Evolutionary conservation across 2,797 vertebrate species (phyloP).

Genomic region (Sebastes minor): DNA sequence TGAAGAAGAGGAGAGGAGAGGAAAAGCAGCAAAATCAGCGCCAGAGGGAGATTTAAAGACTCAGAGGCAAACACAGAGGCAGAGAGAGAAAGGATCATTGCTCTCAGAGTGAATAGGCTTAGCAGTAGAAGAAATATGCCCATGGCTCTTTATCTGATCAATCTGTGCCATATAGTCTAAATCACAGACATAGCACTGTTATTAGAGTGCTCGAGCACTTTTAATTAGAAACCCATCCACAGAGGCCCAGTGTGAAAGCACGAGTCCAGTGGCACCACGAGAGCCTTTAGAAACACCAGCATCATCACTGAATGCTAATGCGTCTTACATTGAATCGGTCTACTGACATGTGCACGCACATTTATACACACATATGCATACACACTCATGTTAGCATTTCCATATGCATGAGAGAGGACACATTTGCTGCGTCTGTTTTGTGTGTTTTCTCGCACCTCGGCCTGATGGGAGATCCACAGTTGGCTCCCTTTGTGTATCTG

Average conservation of each 20-base stretch:
- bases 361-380: constrained; percentile 10
- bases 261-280: constrained; percentile 31
- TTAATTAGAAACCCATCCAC: constrained; percentile 75
- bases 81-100: constrained; percentile 37
- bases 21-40: not conserved
- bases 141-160: constrained; percentile 73
- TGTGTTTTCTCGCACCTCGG: constrained; percentile 59
- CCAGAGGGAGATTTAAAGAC: constrained; percentile 27
- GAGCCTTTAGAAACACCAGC: constrained; percentile 55
- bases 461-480: constrained; percentile 64
- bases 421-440: constrained; percentile 63
- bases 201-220: constrained; percentile 60
- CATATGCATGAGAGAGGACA: constrained; percentile 73
- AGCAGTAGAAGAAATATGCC: constrained; percentile 65
- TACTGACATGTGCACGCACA: constrained; percentile 25
- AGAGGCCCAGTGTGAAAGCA: constrained; percentile 44
- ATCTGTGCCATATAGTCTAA: constrained; percentile 57
- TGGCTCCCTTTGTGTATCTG: constrained; percentile 58
- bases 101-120: constrained; percentile 65
- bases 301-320: constrained; percentile 70
- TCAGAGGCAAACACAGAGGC: constrained; percentile 6
- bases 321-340: constrained; percentile 41
- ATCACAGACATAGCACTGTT: constrained; percentile 63
- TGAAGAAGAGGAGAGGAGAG: not conserved
- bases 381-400: constrained; percentile 50